phyloP scores from a whole-genome alignment of 2,888 invertebrate genomes.

The Arctia plantaginis region DNA sequence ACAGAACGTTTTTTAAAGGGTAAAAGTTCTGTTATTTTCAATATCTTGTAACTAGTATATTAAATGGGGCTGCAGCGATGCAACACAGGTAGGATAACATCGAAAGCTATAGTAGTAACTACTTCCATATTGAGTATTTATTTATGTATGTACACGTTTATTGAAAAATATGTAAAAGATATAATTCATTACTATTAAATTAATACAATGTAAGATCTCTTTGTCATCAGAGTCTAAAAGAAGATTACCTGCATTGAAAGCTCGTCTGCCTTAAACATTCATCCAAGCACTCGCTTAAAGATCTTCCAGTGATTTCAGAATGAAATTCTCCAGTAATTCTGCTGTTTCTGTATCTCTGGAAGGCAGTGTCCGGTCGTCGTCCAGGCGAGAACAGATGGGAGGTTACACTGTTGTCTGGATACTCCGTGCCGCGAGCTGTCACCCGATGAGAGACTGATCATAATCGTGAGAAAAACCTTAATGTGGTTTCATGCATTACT shows the following conservation, averaged over 20 bases:
- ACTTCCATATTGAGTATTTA: neutral
- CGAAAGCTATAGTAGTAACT: neutral
- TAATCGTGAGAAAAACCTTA: constrained; percentile 81
- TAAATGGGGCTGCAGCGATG: neutral
- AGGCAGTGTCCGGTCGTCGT: constrained; percentile 94
- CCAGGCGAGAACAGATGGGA: constrained; percentile 94
- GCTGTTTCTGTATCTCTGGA: constrained; percentile 94
- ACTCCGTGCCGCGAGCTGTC: constrained; percentile 95
- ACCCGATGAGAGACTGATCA: constrained; percentile 86
- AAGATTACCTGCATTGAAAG: constrained; percentile 92
- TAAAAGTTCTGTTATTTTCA: too few relatives aligned
- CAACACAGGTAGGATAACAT: neutral
- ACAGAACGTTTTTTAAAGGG: too few relatives aligned
- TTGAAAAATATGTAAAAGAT: neutral
- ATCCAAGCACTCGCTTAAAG: constrained; percentile 95
- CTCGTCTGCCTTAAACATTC: constrained; percentile 96
- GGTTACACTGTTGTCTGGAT: constrained; percentile 94
- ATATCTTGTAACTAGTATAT: neutral
- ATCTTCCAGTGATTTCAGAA: constrained; percentile 95
- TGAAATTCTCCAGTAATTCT: constrained; percentile 95
- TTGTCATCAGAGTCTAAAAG: neutral
- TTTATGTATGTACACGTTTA: neutral
- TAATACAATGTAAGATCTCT: neutral
- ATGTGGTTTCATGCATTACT: constrained; percentile 70
- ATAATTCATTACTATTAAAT: too few relatives aligned